A percentile compares a stretch with the other conserved stretches of the same genome.
Evolutionary conservation across 1,140 invertebrate genomes (phyloP).

Genomic region (Musca domestica): DNA sequence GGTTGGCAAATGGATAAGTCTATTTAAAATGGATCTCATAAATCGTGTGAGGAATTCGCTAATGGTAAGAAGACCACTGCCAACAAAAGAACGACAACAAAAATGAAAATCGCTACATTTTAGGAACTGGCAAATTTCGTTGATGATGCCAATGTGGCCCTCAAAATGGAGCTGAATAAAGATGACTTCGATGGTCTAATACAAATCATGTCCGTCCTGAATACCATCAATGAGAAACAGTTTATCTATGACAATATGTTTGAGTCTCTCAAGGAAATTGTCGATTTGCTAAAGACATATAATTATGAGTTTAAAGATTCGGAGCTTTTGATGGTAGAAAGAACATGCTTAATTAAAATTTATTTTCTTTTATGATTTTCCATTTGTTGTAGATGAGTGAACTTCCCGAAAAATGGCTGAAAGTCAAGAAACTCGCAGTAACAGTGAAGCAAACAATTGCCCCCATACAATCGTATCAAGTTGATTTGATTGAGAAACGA

Average conservation of each 20-base stretch:
- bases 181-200: slow-evolving; percentile 67
- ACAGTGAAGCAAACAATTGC: slow-evolving; percentile 83
- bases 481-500: slow-evolving; percentile 62
- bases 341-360: neutral
- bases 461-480: slow-evolving; percentile 68
- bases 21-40: slow-evolving; percentile 71
- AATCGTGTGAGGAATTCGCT: slow-evolving; percentile 61
- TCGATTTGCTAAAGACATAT: slow-evolving; percentile 70
- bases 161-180: slow-evolving; percentile 61
- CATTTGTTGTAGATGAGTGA: slow-evolving; percentile 59
- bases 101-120: slow-evolving; percentile 28
- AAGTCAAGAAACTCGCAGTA: slow-evolving; percentile 79
- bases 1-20: slow-evolving; percentile 68
- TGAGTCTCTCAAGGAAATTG: slow-evolving; percentile 75
- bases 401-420: slow-evolving; percentile 84
- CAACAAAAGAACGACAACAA: neutral
- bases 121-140: slow-evolving; percentile 63
- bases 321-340: slow-evolving; percentile 59
- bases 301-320: slow-evolving; percentile 73
- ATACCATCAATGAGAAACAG: slow-evolving; percentile 62
- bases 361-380: neutral
- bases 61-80: slow-evolving; percentile 25
- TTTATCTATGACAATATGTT: slow-evolving; percentile 71
- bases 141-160: slow-evolving; percentile 58
- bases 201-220: slow-evolving; percentile 56